A percentile compares a stretch with the other conserved stretches of the same genome.
phyloP scores from a whole-genome alignment of 2,888 invertebrate species.

The Scaptomyza parva region DNA sequence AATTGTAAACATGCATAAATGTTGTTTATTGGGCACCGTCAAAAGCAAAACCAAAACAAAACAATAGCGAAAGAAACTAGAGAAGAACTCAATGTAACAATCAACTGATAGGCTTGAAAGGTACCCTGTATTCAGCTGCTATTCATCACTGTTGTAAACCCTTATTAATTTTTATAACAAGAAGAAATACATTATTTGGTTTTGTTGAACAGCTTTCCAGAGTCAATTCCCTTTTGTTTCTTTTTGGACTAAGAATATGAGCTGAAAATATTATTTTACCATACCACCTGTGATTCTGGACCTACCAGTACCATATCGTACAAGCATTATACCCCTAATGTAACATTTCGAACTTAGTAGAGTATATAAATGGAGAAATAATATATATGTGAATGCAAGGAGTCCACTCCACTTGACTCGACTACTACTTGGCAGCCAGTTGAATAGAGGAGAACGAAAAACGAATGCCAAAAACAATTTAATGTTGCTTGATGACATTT shows the following conservation, averaged over 20 bases:
- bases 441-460: slow-evolving; percentile 16
- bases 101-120: background rate
- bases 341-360: background rate
- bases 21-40: slow-evolving; percentile 64
- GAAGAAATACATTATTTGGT: background rate
- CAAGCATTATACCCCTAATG: slow-evolving; percentile 12
- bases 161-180: background rate
- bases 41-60: slow-evolving; percentile 46
- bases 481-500: slow-evolving; percentile 66
- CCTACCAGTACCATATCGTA: background rate
- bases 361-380: slow-evolving; percentile 48
- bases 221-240: too few species aligned
- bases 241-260: too few species aligned
- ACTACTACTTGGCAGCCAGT: slow-evolving; percentile 52
- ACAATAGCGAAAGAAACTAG: slow-evolving; percentile 41
- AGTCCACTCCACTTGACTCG: slow-evolving; percentile 38
- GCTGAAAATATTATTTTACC: too few species aligned
- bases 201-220: background rate
- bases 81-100: background rate
- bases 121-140: slow-evolving; percentile 26
- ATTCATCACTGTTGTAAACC: background rate
- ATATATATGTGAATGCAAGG: slow-evolving; percentile 47
- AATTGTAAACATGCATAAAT: slow-evolving; percentile 74
- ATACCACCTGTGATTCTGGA: too few species aligned
- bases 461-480: slow-evolving; percentile 65